Evolutionary conservation across 1,140 invertebrate species (phyloP).

Genomic region (Plectrocnemia conspersa): DNA sequence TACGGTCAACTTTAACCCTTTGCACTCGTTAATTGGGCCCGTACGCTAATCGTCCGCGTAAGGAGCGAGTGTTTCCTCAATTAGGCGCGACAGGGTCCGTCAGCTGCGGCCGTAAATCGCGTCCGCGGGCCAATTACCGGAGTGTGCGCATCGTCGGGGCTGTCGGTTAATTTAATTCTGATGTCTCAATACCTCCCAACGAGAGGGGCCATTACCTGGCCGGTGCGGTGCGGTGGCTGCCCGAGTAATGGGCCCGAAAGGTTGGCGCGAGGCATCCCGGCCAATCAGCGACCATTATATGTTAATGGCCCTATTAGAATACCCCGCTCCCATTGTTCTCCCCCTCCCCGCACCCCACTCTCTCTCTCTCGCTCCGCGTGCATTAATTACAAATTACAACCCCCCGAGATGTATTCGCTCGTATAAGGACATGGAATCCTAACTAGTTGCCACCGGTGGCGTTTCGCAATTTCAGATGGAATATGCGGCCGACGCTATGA

Average conservation of each 20-base stretch:
- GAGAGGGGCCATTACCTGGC: slow-evolving; percentile 50
- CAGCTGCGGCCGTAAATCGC: too few relatives aligned
- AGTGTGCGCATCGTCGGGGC: too few relatives aligned
- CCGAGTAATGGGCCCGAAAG: slow-evolving; percentile 38
- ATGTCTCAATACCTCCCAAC: slow-evolving; percentile 55
- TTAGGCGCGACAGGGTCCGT: too few relatives aligned
- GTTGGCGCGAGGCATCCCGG: slow-evolving; percentile 39
- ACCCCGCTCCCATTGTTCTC: slow-evolving; percentile 30
- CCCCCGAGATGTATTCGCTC: slow-evolving; percentile 1
- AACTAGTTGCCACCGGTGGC: slow-evolving; percentile 30
- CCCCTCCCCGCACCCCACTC: neutral
- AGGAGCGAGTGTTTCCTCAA: too few relatives aligned
- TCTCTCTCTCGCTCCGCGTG: neutral
- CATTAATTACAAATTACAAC: slow-evolving; percentile 2
- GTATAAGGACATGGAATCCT: slow-evolving; percentile 28
- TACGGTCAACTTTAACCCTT: too few relatives aligned
- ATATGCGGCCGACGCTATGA: too few relatives aligned
- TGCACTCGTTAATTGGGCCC: too few relatives aligned
- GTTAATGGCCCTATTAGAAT: slow-evolving; percentile 53
- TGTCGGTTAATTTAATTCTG: slow-evolving; percentile 48
- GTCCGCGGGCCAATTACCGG: too few relatives aligned
- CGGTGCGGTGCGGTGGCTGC: slow-evolving; percentile 43
- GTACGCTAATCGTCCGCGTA: too few relatives aligned
- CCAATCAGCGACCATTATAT: slow-evolving; percentile 53
- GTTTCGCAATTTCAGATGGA: slow-evolving; percentile 25